Percentiles rank a stretch among this genome's conserved stretches.
These are phyloP conservation scores for Stichodactyla mertensii DNA, from an alignment of 64 coral and sea anemone species.

Conservation along the genomic window DNA sequence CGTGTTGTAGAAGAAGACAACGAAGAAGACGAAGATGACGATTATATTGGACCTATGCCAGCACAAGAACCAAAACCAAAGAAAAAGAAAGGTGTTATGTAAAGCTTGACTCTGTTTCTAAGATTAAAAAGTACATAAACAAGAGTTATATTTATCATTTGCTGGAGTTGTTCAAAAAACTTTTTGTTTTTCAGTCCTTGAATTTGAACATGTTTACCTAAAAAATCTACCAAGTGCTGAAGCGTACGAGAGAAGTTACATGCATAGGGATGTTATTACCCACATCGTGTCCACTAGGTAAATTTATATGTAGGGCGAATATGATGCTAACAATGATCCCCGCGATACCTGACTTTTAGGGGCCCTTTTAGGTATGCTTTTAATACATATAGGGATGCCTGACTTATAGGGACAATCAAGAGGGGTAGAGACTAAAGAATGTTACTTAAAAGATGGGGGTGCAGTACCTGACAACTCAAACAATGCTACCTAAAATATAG, in stretches of 20 bases:
- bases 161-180: background rate
- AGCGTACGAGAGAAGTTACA: slow-evolving; percentile 94
- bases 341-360: background rate
- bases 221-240: slow-evolving; percentile 75
- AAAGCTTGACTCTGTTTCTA: background rate
- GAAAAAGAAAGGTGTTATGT: slow-evolving; percentile 66
- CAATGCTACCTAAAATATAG: too few species aligned
- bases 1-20: slow-evolving; percentile 3
- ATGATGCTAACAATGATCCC: too few species aligned
- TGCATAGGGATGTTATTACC: slow-evolving; percentile 87
- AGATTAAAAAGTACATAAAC: background rate
- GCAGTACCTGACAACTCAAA: too few species aligned
- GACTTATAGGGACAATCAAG: too few species aligned
- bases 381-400: too few species aligned
- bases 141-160: background rate
- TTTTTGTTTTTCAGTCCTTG: slow-evolving; percentile 51
- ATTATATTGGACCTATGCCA: slow-evolving; percentile 85
- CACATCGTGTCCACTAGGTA: slow-evolving; percentile 82
- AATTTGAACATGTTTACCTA: slow-evolving; percentile 95
- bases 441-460: too few species aligned
- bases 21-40: slow-evolving; percentile 64
- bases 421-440: too few species aligned
- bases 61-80: slow-evolving; percentile 65
- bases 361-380: too few species aligned
- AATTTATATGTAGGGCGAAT: background rate